These are phyloP conservation scores for Aselliscus stoliczkanus DNA, from an alignment of 2,797 vertebrate species.

Conservation along the genomic window DNA sequence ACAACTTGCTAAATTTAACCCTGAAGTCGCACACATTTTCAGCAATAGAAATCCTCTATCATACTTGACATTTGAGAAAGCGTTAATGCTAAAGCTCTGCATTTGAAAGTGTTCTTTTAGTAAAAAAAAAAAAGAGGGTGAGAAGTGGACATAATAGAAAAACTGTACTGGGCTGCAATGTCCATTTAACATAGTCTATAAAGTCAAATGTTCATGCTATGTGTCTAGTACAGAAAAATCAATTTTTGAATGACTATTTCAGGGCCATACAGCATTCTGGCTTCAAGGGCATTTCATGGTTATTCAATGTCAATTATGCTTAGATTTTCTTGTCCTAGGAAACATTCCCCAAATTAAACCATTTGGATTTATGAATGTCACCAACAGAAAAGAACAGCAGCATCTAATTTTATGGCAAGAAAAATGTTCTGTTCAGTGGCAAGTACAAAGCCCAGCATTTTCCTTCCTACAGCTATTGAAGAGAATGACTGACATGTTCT, in stretches of 20 bases:
- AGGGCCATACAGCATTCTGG: neutral
- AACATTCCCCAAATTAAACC: slow-evolving; percentile 17
- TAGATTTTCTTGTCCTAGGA: neutral
- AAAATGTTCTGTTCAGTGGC: neutral
- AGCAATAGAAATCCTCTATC: slow-evolving; percentile 17
- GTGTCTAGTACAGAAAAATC: neutral
- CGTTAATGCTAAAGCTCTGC: neutral
- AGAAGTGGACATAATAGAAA: neutral
- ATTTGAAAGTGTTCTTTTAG: neutral
- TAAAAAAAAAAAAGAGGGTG: neutral
- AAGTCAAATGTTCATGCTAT: neutral
- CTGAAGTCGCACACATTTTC: neutral
- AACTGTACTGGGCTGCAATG: neutral
- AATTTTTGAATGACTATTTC: neutral
- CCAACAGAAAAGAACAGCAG: neutral
- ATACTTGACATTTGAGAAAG: neutral
- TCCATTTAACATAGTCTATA: neutral
- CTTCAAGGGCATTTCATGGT: slow-evolving; percentile 16
- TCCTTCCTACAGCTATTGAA: neutral
- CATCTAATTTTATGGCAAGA: neutral
- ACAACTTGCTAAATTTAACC: neutral
- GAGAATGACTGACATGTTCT: neutral
- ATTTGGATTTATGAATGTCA: slow-evolving; percentile 8
- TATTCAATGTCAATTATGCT: slow-evolving; percentile 21
- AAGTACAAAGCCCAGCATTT: neutral